phyloP scores from a whole-genome alignment of 1,140 invertebrate species.

The Cataglyphis hispanica region DNA sequence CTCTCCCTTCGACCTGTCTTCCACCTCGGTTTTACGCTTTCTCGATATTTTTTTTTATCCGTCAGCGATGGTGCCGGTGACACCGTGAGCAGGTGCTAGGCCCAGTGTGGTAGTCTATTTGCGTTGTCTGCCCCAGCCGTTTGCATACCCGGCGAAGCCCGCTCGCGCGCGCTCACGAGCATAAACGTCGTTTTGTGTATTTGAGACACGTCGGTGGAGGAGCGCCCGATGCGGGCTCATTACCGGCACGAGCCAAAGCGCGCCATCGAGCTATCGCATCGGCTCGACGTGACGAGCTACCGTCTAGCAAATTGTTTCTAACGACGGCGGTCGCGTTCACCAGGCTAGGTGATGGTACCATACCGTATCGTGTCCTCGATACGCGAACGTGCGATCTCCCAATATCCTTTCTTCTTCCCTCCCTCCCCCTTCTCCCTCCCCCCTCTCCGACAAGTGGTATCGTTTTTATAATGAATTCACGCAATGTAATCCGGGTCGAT shows the following conservation, averaged over 20 bases:
- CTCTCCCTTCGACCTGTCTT: not conserved
- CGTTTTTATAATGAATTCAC: conserved; percentile 2
- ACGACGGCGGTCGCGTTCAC: conserved; percentile 45
- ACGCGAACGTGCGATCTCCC: not conserved
- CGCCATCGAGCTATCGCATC: conserved; percentile 65
- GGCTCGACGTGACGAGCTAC: conserved; percentile 62
- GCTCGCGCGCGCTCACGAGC: conserved; percentile 26
- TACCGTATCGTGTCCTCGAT: conserved; percentile 50
- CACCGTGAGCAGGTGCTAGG: conserved; percentile 79
- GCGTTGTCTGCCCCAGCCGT: conserved; percentile 69
- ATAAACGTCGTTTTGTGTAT: conserved; percentile 79
- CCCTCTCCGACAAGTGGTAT: not conserved
- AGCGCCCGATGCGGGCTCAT: conserved; percentile 84
- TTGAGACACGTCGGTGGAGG: conserved; percentile 83
- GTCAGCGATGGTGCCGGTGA: conserved; percentile 51
- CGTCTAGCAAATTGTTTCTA: conserved; percentile 67
- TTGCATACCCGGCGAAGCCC: conserved; percentile 63
- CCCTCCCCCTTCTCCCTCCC: too few species aligned
- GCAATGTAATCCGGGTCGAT: conserved; percentile 25
- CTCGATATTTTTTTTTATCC: conserved; percentile 74
- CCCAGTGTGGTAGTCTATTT: conserved; percentile 83
- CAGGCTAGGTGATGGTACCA: conserved; percentile 28
- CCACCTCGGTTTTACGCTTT: conserved; percentile 60
- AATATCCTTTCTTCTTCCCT: not conserved
- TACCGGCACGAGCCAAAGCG: conserved; percentile 86